phyloP scores from a whole-genome alignment of 64 coral and sea anemone species.

The Actinia tenebrosa region DNA sequence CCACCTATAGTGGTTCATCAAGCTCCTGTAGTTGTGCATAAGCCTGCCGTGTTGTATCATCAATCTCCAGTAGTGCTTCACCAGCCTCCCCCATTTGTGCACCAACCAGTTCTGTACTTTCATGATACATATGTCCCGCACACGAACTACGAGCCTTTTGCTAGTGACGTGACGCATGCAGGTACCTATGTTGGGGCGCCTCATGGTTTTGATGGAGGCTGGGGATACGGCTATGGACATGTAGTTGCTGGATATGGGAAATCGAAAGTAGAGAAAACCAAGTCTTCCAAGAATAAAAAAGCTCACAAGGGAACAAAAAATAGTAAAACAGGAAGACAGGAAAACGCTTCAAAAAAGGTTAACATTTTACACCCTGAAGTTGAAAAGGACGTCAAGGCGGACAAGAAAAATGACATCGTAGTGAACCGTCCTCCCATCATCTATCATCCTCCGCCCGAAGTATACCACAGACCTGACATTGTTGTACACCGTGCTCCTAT shows the following conservation, averaged over 20 bases:
- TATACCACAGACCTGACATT: constrained; percentile 98
- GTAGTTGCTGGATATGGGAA: constrained; percentile 21
- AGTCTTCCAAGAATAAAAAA: neutral
- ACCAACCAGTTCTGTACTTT: constrained; percentile 73
- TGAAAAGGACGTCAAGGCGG: constrained; percentile 57
- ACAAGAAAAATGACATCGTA: constrained; percentile 87
- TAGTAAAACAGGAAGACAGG: neutral
- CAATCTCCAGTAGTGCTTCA: constrained; percentile 84
- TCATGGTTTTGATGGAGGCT: constrained; percentile 37
- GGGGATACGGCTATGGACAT: constrained; percentile 52
- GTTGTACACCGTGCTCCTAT: constrained; percentile 96
- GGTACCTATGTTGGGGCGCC: constrained; percentile 67
- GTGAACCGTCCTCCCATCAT: constrained; percentile 92
- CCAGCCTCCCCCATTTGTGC: constrained; percentile 79
- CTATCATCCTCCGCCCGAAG: constrained; percentile 95
- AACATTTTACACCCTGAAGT: constrained; percentile 49
- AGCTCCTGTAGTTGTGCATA: constrained; percentile 75
- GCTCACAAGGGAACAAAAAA: constrained; percentile 15
- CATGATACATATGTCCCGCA: constrained; percentile 76
- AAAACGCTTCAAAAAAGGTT: constrained; percentile 16
- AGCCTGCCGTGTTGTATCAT: constrained; percentile 72
- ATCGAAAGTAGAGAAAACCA: constrained; percentile 36
- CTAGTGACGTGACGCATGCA: constrained; percentile 34
- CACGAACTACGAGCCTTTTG: constrained; percentile 43
- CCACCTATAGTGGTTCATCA: constrained; percentile 87